Evolutionary conservation across 2,888 invertebrate genomes (phyloP), one percentile per base, ranked within the genome.

Genomic region (Leucania comma): DNA sequence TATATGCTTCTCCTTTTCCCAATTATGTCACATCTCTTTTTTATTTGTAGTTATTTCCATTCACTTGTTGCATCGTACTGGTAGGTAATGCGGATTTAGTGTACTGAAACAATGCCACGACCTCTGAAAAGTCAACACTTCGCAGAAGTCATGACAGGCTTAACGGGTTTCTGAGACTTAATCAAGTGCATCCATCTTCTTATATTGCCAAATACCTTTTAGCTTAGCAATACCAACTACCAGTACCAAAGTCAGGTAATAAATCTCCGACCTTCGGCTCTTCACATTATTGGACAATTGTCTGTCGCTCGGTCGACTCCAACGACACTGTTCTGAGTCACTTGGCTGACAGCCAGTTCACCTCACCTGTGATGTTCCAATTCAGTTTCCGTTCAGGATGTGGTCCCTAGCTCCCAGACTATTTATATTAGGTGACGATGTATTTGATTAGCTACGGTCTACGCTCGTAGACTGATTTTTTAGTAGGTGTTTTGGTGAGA

Each of bases 331-430:
- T 64, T 54, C 85, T 91, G 90, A 91, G 89, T 91, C 90, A 90
- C 81, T 91, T 94, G 93, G 94, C 92, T 59, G 51, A 3, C 38
- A 72, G 90, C 94, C 94, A 95, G 91, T 80, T 74, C 83, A 78
- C 76, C 90, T 93, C 94, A 95, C 95, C 95, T 95, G 95, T 90
- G 92, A 85, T 85, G 85, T 85, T 84, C 85, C 85, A 85, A 85
- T 85, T 85, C 88, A 81, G 91, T 89, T 94, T 94, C 94, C 94
- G 93, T 87, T 91, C 90, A 93, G 93, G 93, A 93, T 93, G 92
- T 89, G 88, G 87, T 87, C 83, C 72, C 78, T 80, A 82, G 82
- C 83, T 84, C 77, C 71, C 71, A 81, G 81, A 86, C 93, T 94
- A 94, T 94, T 94, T 94, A 91, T 94, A 93, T 86, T 82, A 84